These are phyloP conservation scores for Avahi laniger DNA, from an alignment of 2,797 vertebrate genomes.

Conservation along the genomic window DNA sequence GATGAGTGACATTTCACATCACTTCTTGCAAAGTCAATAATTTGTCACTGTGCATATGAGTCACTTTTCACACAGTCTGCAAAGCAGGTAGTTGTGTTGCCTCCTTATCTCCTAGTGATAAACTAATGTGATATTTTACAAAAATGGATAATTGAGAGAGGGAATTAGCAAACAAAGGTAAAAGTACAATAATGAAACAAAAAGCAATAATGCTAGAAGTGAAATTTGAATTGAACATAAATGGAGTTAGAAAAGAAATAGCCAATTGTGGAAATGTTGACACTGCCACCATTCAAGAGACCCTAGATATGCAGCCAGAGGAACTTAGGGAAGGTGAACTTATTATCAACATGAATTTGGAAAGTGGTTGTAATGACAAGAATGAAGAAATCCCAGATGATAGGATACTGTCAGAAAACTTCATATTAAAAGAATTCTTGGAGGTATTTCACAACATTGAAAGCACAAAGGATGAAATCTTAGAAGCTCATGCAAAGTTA, in stretches of 20 bases:
- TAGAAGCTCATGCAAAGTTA: not conserved
- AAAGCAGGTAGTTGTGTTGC: not conserved
- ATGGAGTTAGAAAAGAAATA: not conserved
- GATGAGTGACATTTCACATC: not conserved
- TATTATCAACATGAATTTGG: not conserved
- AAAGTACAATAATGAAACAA: not conserved
- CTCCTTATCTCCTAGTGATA: not conserved
- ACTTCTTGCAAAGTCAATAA: not conserved
- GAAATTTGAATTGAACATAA: not conserved
- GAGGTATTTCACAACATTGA: not conserved
- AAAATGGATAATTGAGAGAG: not conserved
- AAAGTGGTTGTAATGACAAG: not conserved
- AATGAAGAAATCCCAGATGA: not conserved
- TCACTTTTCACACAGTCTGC: not conserved
- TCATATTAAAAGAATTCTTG: not conserved
- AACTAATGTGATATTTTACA: not conserved
- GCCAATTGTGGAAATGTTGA: not conserved
- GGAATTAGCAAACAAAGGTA: not conserved
- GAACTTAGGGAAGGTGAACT: not conserved
- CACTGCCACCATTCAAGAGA: not conserved
- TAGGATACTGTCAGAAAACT: not conserved
- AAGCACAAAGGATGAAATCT: not conserved
- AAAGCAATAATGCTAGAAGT: not conserved
- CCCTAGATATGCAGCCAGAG: not conserved
- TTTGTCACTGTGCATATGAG: not conserved